A percentile compares a stretch with the other conserved stretches of the same genome.
phyloP scores from a whole-genome alignment of 2,797 vertebrate genomes.

The Chelon auratus region DNA sequence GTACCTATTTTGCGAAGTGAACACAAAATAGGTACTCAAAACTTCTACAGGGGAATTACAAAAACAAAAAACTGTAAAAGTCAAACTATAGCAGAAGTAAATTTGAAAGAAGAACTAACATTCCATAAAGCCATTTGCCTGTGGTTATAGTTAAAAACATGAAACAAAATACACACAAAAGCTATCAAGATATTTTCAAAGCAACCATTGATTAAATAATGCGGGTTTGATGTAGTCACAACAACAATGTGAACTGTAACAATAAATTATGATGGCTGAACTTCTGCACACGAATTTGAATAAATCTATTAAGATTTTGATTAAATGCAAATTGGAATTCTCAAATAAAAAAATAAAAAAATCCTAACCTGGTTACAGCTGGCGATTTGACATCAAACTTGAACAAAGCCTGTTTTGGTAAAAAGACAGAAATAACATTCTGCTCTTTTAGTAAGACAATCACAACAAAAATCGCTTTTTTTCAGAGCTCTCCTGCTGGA shows the following conservation, averaged over 20 bases:
- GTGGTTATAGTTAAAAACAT: conserved; percentile 61
- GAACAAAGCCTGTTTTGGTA: conserved; percentile 39
- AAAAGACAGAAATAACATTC: conserved; percentile 24
- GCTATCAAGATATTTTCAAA: conserved; percentile 27
- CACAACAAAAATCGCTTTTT: background rate
- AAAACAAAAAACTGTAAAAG: conserved; percentile 20
- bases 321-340: conserved; percentile 30
- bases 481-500: conserved; percentile 14
- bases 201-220: conserved; percentile 14
- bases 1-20: too few relatives aligned
- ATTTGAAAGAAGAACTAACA: conserved; percentile 47
- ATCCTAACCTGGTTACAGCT: background rate
- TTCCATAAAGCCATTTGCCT: conserved; percentile 56
- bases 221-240: conserved; percentile 17
- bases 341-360: background rate
- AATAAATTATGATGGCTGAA: conserved; percentile 5
- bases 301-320: conserved; percentile 11
- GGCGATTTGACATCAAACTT: conserved; percentile 19
- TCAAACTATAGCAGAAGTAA: conserved; percentile 9
- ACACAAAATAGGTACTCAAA: background rate
- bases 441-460: conserved; percentile 18
- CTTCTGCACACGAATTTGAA: conserved; percentile 16
- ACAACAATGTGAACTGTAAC: background rate
- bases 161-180: conserved; percentile 56
- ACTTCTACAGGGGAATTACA: conserved; percentile 29